A percentile compares a stretch with the other conserved stretches of the same genome.
Conservation (phyloP, 2,888 invertebrate species). For the Scaptomyza flava region DNA sequence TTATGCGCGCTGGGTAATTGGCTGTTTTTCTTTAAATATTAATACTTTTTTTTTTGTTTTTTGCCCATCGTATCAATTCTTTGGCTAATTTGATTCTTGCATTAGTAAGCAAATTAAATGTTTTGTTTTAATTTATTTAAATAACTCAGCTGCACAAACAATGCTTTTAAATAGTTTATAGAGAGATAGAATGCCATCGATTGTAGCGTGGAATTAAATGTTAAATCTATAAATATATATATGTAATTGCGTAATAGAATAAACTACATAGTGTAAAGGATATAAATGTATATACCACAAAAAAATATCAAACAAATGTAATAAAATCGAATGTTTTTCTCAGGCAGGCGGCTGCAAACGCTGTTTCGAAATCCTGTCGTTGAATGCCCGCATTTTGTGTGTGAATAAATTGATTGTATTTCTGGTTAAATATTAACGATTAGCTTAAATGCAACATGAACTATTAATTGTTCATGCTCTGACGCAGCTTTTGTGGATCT, state of each 20-base stretch:
- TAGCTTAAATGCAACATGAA: conserved; percentile 54
- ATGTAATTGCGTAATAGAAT: conserved; percentile 63
- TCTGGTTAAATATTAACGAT: conserved; percentile 54
- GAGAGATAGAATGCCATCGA: conserved; percentile 43
- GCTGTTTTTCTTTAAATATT: conserved; percentile 29
- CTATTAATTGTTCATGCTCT: conserved; percentile 83
- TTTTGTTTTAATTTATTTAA: conserved; percentile 24
- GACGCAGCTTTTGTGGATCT: conserved; percentile 87
- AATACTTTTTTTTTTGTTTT: conserved; percentile 28
- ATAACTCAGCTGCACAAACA: conserved; percentile 37
- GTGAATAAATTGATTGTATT: conserved; percentile 28
- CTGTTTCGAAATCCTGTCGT: conserved; percentile 4
- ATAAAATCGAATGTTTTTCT: conserved; percentile 69
- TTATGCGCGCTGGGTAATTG: conserved; percentile 38
- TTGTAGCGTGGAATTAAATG: conserved; percentile 42
- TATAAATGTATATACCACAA: conserved; percentile 28
- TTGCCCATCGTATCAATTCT: conserved; percentile 64
- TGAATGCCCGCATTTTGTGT: conserved; percentile 36
- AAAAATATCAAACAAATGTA: conserved; percentile 43
- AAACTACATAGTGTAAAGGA: conserved; percentile 38
- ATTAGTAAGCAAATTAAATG: conserved; percentile 43
- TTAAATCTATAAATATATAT: conserved; percentile 40
- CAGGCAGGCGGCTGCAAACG: conserved; percentile 8
- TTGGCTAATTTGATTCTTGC: conserved; percentile 72
- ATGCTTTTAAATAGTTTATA: conserved; percentile 37